A percentile compares a stretch with the other conserved stretches of the same genome.
Evolutionary conservation across 2,888 invertebrate genomes (phyloP).

Genomic region (Therioaphis trifolii): DNA sequence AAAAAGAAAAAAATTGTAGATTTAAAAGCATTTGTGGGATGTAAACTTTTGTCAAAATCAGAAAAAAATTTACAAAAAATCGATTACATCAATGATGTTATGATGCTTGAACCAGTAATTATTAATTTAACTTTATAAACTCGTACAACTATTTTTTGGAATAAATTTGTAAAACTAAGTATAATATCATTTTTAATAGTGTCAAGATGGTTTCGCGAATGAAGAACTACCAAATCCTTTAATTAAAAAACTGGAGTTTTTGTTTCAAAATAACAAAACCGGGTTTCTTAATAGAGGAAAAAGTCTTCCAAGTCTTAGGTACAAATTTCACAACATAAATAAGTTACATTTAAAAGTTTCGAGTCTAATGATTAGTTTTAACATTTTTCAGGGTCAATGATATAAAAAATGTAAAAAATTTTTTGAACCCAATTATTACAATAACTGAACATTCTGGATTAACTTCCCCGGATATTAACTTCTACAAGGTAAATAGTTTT

Average conservation of each 20-base stretch:
- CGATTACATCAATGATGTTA: constrained; percentile 78
- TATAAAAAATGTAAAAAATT: constrained; percentile 70
- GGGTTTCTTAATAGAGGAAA: constrained; percentile 77
- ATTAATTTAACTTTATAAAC: background rate
- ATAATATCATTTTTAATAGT: constrained; percentile 3
- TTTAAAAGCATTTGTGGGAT: constrained; percentile 90
- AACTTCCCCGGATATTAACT: constrained; percentile 52
- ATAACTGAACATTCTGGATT: constrained; percentile 88
- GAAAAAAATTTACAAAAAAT: constrained; percentile 91
- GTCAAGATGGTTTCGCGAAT: constrained; percentile 15
- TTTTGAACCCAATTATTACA: constrained; percentile 93
- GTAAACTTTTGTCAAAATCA: constrained; percentile 89
- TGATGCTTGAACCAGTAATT: constrained; percentile 56
- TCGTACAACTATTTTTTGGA: background rate
- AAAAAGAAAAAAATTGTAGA: constrained; percentile 92
- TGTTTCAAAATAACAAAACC: constrained; percentile 57
- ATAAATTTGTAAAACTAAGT: no score
- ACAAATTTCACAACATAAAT: constrained; percentile 67
- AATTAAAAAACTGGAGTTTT: constrained; percentile 48
- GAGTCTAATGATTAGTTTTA: background rate
- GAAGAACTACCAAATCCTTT: constrained; percentile 46
- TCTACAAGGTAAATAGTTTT: constrained; percentile 66
- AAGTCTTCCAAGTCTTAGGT: constrained; percentile 97
- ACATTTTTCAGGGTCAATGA: constrained; percentile 49
- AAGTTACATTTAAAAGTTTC: background rate